These are phyloP conservation scores for Chelidonichthys spinosus DNA, from an alignment of 2,797 vertebrate genomes.

Conservation along the genomic window DNA sequence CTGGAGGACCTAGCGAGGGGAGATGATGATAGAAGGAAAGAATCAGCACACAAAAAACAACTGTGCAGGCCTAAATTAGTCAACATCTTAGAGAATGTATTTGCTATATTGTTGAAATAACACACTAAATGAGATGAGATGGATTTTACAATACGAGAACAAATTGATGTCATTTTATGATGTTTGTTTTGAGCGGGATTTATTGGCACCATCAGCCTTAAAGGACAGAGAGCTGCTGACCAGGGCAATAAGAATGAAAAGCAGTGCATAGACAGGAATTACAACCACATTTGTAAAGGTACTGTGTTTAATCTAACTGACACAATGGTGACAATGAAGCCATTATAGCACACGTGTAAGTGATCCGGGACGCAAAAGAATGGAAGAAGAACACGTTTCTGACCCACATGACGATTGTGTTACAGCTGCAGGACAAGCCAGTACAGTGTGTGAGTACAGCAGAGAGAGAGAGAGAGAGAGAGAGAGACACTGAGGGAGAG, in stretches of 20 bases:
- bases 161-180: background rate
- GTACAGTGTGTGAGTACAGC: constrained; percentile 1
- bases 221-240: background rate
- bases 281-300: background rate
- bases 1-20: constrained; percentile 90
- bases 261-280: background rate
- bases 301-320: background rate
- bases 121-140: background rate
- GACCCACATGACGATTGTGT: constrained; percentile 47
- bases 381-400: constrained; percentile 23
- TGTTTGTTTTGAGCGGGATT: background rate
- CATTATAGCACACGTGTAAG: background rate
- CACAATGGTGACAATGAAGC: constrained; percentile 15
- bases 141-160: background rate
- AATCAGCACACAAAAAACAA: background rate
- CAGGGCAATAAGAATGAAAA: background rate
- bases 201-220: background rate
- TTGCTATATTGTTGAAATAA: background rate
- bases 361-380: constrained; percentile 16
- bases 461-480: constrained; percentile 1
- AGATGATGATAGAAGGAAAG: background rate
- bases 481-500: background rate
- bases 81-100: no score
- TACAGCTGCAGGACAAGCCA: constrained; percentile 39
- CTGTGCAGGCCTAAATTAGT: background rate